Conservation (phyloP, 2,113 vertebrate species). For the Salvelinus fontinalis region DNA sequence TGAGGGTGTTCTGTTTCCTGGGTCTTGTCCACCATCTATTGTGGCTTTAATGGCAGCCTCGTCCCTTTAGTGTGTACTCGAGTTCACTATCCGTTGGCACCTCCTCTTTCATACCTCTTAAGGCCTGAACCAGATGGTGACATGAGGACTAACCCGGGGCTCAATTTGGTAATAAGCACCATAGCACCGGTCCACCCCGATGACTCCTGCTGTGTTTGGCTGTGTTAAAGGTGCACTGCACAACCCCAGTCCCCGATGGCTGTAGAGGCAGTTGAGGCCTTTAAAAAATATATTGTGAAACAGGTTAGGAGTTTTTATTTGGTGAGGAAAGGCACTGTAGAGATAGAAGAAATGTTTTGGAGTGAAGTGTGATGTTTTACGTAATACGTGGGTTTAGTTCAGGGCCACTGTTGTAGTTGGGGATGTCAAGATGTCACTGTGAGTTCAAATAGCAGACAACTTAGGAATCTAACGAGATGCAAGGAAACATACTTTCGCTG, state of each 20-base stretch:
- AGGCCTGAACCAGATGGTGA: constrained; percentile 55
- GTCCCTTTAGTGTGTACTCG: constrained; percentile 1
- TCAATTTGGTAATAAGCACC: constrained; percentile 53
- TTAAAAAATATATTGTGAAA: neutral
- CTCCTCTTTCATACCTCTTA: constrained; percentile 57
- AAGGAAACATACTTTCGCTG: too few species aligned
- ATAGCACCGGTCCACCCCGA: neutral
- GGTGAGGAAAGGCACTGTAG: too few species aligned
- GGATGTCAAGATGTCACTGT: too few species aligned
- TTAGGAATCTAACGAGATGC: too few species aligned
- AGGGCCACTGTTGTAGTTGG: too few species aligned
- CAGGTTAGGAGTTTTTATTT: too few species aligned
- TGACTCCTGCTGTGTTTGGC: constrained; percentile 38
- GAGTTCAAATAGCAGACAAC: too few species aligned
- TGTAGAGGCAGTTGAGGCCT: neutral
- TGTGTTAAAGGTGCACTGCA: constrained; percentile 33
- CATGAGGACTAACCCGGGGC: constrained; percentile 53
- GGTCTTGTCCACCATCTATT: constrained; percentile 48
- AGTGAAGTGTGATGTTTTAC: too few species aligned
- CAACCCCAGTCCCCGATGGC: neutral
- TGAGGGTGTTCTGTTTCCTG: constrained; percentile 49
- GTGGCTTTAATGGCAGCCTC: constrained; percentile 48
- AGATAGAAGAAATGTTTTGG: too few species aligned
- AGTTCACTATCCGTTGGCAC: constrained; percentile 61
- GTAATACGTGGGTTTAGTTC: too few species aligned